These are phyloP conservation scores for Pseudoatta argentina DNA, from an alignment of 1,140 invertebrate genomes.

Conservation along the genomic window DNA sequence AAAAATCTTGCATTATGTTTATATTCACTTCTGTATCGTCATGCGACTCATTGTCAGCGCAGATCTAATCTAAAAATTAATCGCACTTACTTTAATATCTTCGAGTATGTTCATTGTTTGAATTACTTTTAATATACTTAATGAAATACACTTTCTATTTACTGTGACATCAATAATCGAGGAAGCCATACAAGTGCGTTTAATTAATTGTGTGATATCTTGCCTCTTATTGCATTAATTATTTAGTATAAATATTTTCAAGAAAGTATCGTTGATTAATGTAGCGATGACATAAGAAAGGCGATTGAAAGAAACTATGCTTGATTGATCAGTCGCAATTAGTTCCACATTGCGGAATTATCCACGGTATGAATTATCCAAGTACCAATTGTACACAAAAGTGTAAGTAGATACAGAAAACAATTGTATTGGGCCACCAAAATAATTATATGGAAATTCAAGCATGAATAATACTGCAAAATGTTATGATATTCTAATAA, in stretches of 20 bases:
- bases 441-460: too few relatives aligned
- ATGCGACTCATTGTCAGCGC: not conserved
- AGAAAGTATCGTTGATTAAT: not conserved
- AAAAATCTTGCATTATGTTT: not conserved
- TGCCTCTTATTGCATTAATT: not conserved
- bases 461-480: too few relatives aligned
- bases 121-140: slow-evolving; percentile 23
- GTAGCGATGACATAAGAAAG: not conserved
- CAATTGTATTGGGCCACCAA: too few relatives aligned
- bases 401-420: too few relatives aligned
- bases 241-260: not conserved
- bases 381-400: too few relatives aligned
- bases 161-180: not conserved
- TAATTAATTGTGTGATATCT: not conserved
- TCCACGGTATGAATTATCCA: too few relatives aligned
- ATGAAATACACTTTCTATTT: not conserved
- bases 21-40: not conserved
- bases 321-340: not conserved
- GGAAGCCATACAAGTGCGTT: not conserved
- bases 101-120: not conserved
- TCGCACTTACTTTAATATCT: not conserved
- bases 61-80: not conserved
- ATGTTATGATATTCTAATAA: too few relatives aligned
- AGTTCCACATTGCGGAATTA: not conserved
- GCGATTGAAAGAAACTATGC: not conserved